Evolutionary conservation across 2,888 invertebrate genomes (phyloP).

Genomic region (Thalpophila matura): DNA sequence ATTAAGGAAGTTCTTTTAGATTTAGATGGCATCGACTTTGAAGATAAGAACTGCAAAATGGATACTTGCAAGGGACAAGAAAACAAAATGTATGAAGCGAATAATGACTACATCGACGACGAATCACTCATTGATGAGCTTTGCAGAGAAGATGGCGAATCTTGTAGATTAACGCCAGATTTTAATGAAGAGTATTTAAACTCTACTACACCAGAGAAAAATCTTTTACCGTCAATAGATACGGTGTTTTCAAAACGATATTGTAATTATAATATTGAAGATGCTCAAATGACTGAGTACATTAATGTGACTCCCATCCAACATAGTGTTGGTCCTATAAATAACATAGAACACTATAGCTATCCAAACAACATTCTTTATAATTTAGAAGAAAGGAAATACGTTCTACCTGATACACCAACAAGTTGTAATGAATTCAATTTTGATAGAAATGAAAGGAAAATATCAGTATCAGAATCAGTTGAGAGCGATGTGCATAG

Average conservation of each 20-base stretch:
- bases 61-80: constrained; percentile 67
- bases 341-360: constrained; percentile 85
- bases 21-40: constrained; percentile 85
- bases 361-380: constrained; percentile 87
- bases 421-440: constrained; percentile 85
- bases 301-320: constrained; percentile 61
- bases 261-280: constrained; percentile 76
- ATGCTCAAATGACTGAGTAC: constrained; percentile 67
- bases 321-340: constrained; percentile 65
- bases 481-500: constrained; percentile 86
- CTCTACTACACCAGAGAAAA: constrained; percentile 73
- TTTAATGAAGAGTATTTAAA: constrained; percentile 82
- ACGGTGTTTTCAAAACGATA: constrained; percentile 85
- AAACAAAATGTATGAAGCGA: constrained; percentile 72
- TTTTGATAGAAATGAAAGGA: constrained; percentile 81
- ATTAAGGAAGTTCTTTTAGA: constrained; percentile 87
- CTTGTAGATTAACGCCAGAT: constrained; percentile 80
- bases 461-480: constrained; percentile 84
- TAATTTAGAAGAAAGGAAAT: constrained; percentile 83
- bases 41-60: constrained; percentile 77
- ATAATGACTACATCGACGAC: constrained; percentile 86
- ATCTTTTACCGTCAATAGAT: constrained; percentile 85
- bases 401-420: constrained; percentile 84
- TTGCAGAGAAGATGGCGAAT: constrained; percentile 85
- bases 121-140: constrained; percentile 87